These are phyloP conservation scores for Lagorchestes hirsutus DNA, from an alignment of 2,797 vertebrate species.

Conservation along the genomic window DNA sequence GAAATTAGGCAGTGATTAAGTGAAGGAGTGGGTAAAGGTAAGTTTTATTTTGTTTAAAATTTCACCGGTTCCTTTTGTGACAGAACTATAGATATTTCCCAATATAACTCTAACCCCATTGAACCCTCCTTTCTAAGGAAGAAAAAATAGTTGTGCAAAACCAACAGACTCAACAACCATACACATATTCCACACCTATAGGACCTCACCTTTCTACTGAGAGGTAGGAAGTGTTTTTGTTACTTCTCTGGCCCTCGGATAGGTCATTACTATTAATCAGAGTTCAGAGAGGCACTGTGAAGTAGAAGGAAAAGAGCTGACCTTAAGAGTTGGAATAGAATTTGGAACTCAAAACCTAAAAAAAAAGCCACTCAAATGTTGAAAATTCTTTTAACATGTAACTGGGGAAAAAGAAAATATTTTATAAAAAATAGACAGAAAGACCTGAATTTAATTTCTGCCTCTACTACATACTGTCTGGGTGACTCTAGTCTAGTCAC, in stretches of 20 bases:
- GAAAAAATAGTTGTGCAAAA: not conserved
- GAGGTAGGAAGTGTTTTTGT: not conserved
- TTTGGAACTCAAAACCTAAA: not conserved
- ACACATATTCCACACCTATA: not conserved
- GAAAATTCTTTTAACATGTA: not conserved
- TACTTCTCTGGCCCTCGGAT: not conserved
- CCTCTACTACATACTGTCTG: not conserved
- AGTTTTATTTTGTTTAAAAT: not conserved
- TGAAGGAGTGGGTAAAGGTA: not conserved
- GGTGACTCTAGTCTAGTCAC: not conserved
- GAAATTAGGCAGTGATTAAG: not conserved
- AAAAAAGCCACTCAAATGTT: not conserved
- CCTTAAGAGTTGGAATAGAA: not conserved
- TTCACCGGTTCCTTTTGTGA: not conserved
- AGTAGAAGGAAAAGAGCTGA: not conserved
- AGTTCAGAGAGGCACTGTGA: not conserved
- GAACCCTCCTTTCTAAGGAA: not conserved
- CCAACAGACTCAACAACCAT: not conserved
- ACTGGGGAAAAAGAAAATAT: not conserved
- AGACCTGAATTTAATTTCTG: not conserved
- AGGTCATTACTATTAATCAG: not conserved
- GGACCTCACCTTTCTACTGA: not conserved
- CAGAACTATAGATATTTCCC: not conserved
- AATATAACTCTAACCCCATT: not conserved
- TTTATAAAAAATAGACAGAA: not conserved